Evolutionary conservation across 2,888 invertebrate genomes (phyloP), one percentile per base, ranked within the genome.

Genomic region (Eledone cirrhosa): DNA sequence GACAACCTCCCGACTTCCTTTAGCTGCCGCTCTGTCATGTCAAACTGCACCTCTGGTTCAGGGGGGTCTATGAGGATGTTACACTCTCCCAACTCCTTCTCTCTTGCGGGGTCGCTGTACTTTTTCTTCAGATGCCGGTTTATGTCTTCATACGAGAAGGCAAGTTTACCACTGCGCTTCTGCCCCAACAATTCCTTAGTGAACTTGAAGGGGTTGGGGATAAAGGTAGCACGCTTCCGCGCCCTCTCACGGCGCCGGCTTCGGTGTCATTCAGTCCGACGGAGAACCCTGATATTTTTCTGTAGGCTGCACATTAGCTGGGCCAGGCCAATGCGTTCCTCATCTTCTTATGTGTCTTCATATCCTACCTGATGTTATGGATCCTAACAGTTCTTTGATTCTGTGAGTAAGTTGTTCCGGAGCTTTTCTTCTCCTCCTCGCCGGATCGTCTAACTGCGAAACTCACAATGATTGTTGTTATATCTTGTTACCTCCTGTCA

Each of bases 1-100:
- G 3, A 79, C 74, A 8, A 78, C 78, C 7, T 63, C 53, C n/a
- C 77, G 16, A 80, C 78, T 48, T 79, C 80, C 63, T 80, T 63
- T 33, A 78, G 65, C 29, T 74, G 74, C n/a, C 74, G 80, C 75
- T 78, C 79, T 67, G 63, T n/a, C n/a, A n/a, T n/a, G n/a, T n/a
- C n/a, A n/a, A n/a, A n/a, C n/a, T n/a, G n/a, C n/a, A n/a, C n/a
- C 59, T 77, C 78, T 59, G 59, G 59, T 59, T 59, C 59, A 48
- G 19, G 53, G 53, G 24, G 14, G 69, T 29, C n/a, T 29, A 69
- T 27, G 16, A 27, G 27, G 27, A 69, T 29, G 24, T n/a, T 69
- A n/a, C 29, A n/a, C n/a, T 29, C 29, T 29, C 29, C n/a, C 29
- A n/a, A 27, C 69, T 69, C 69, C 29, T 29, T 13, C n/a, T 69